These are phyloP conservation scores for Miniopterus natalensis DNA, from an alignment of 2,113 vertebrate species.

Conservation along the genomic window DNA sequence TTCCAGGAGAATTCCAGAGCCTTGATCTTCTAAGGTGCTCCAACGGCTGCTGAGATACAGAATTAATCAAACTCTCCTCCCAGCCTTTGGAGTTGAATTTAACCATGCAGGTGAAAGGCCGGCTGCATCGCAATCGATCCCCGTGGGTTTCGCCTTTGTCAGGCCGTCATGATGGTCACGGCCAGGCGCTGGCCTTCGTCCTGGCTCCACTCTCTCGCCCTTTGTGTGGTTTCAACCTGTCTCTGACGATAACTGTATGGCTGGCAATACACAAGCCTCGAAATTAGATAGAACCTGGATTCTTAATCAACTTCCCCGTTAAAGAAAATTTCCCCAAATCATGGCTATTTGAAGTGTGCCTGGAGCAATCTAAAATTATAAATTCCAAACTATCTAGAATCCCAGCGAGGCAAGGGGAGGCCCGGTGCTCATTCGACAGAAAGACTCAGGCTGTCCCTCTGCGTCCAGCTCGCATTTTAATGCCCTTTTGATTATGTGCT, in stretches of 20 bases:
- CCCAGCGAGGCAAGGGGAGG: neutral
- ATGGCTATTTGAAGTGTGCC: neutral
- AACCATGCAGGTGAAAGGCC: neutral
- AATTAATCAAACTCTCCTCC: conserved; percentile 35
- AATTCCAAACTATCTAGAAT: neutral
- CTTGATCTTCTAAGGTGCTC: conserved; percentile 74
- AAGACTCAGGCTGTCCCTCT: neutral
- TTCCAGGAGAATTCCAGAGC: conserved; percentile 71
- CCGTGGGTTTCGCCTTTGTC: neutral
- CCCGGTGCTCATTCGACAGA: neutral
- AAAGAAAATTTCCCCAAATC: neutral
- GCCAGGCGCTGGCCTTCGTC: neutral
- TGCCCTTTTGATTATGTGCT: conserved; percentile 70
- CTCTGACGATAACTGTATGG: accelerated
- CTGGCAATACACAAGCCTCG: neutral
- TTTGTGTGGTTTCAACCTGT: accelerated
- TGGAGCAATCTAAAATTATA: neutral
- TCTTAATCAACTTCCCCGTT: neutral
- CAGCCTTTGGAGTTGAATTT: neutral
- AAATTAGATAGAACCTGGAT: neutral
- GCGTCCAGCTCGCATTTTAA: neutral
- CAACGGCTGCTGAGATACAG: conserved; percentile 53
- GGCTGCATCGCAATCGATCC: accelerated
- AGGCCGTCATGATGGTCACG: accelerated
- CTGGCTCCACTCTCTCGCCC: accelerated